Base-by-base conservation (phyloP, 2,888 invertebrate species). In the Macrophya annulata region DNA sequence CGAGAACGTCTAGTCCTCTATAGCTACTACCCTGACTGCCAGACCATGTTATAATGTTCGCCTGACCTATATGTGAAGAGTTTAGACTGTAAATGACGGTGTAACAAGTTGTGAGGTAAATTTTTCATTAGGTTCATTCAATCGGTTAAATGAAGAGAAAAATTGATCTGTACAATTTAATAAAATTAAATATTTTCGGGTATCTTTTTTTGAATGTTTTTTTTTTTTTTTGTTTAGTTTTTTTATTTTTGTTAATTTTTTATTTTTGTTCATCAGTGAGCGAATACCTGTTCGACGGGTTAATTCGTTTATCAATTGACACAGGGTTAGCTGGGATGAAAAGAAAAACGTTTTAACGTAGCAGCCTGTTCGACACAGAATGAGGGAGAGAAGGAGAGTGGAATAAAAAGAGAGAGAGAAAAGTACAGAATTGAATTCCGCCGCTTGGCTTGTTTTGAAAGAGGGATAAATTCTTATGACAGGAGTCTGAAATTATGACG, bases 1-100 rank as follows among this genome's bases (percentile, higher is more conserved):
- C 83, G 83, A 83, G 83, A 51, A 4, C 65, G 68, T 83, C 81
- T 48, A 43, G 81, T 62, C 62, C 43, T 4, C n/a, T 51, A 43
- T n/a, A n/a, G 25, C 40, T 59, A 21, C 17, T 37, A 31, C 43
- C 25, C 81, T 21, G 43, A 40, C 62, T 77, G 51, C 77, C 51
- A 77, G 77, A 77, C 77, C 77, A 55, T 77, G 77, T 55, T 77
- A 51, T 43, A 45, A 77, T 55, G 55, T 51, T 48, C 77, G 77
- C 51, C 51, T 77, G 77, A 77, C 77, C 86, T 65, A 86, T 85
- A 87, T 86, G 84, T 85, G 83, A 85, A 51, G 37, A 51, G 4
- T 51, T 17, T 17, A 51, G 48, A 17, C 15, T 51, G 48, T 51
- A 15, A 17, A 51, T 51, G 17, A 15, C 0, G 48, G 48, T 51